Base-by-base conservation (phyloP, 2,797 vertebrate species). In the Anguilla megastoma region DNA sequence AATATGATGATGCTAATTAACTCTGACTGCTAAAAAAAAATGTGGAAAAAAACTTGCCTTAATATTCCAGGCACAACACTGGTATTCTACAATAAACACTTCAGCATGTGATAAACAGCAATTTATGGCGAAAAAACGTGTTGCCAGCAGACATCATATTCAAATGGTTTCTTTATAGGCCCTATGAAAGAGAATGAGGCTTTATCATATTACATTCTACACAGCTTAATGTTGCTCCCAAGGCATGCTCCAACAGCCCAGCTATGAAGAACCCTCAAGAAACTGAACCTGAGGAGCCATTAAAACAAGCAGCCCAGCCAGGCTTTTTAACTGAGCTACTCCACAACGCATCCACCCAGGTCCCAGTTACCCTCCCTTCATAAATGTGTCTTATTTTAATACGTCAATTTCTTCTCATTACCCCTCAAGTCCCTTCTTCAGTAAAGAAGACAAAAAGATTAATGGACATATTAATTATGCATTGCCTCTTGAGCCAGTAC, bases 181-280 rank as follows among this genome's bases (percentile, higher is more conserved):
- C 63, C 86, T 80, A 87, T 90, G 83, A 85, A 85, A 88, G 33
- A 58, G 84, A 86, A 89, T 87, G 86, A 89, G 5, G 71, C 83
- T 79, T 90, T 87, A 89, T 86, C 87, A 84, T 85, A 90, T 89
- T 90, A 87, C 69, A 30, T 63, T 87, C 69, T 71, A 45, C 69
- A 86, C 83, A 48, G 86, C 87, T 89, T 90, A 85, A 88, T 69
- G 88, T 86, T 58, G 87, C 80, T 83, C 84, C 83, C 60, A 84
- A 60, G 89, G 83, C 69, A 85, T 76, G 84, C n/a, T 85, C 71
- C 54, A 87, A 63, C 33, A 86, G 83, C 54, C 76, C 10, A 76
- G 54, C 85, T 89, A 88, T 18, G 71, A 45, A 50, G 79, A 82
- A 82, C 24, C 79, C 21, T 45, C 79, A 3, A 18, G 41, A 82